Evolutionary conservation across 53 echinoderm and acorn worm genomes (phyloP).

Genomic region (Mesocentrotus franciscanus): DNA sequence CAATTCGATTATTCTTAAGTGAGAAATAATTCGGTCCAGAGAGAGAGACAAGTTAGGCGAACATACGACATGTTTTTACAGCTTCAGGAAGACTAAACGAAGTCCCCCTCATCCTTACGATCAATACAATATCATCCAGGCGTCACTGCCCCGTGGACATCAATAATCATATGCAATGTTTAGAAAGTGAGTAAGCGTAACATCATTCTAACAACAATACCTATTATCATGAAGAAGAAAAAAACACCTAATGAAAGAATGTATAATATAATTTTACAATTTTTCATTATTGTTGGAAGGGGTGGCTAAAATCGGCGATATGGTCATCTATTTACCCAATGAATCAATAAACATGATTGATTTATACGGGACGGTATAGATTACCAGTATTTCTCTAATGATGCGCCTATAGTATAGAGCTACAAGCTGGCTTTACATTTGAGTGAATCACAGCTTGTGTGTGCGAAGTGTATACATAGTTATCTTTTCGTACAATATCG

Average conservation of each 20-base stretch:
- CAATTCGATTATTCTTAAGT: conserved; percentile 55
- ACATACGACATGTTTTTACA: conserved; percentile 49
- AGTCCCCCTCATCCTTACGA: conserved; percentile 9
- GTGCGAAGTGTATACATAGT: background rate
- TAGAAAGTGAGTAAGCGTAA: conserved; percentile 49
- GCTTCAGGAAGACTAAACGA: conserved; percentile 47
- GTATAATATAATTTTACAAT: background rate
- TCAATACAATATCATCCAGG: conserved; percentile 26
- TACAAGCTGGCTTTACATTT: background rate
- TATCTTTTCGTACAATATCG: background rate
- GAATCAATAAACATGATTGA: conserved; percentile 3
- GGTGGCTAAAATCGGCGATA: background rate
- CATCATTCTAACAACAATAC: conserved; percentile 10
- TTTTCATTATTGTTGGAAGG: background rate
- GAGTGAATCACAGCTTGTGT: background rate
- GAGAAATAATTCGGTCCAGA: conserved; percentile 51
- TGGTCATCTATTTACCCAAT: background rate
- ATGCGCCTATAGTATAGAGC: too few species aligned
- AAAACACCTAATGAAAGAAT: background rate
- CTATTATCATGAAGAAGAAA: background rate
- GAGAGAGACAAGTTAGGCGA: conserved; percentile 5
- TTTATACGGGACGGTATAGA: background rate
- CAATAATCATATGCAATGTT: conserved; percentile 48
- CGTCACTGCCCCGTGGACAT: conserved; percentile 44
- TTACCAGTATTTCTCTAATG: too few species aligned